phyloP scores from a whole-genome alignment of 1,140 invertebrate genomes.

The Leptopilina boulardi region DNA sequence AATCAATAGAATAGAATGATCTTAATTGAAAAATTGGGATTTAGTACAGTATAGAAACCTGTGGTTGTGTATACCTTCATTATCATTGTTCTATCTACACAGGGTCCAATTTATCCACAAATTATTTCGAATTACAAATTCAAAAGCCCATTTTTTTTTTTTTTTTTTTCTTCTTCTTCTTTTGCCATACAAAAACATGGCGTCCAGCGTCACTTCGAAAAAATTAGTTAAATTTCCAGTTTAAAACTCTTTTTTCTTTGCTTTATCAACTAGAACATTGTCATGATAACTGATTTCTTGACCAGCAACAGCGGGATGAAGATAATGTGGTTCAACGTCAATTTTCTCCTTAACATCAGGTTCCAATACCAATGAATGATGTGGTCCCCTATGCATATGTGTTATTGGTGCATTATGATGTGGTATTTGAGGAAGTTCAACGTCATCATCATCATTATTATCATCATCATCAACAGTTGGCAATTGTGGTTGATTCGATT shows the following conservation, averaged over 20 bases:
- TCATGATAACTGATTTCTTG: slow-evolving; percentile 77
- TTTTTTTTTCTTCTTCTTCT: neutral
- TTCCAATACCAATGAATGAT: slow-evolving; percentile 72
- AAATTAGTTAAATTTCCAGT: neutral
- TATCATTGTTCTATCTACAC: slow-evolving; percentile 11
- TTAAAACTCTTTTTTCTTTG: slow-evolving; percentile 71
- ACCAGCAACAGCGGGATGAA: slow-evolving; percentile 75
- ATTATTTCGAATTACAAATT: neutral
- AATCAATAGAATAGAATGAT: neutral
- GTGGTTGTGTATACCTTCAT: slow-evolving; percentile 29
- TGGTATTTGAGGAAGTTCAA: slow-evolving; percentile 56
- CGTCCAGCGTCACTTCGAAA: slow-evolving; percentile 13
- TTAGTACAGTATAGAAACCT: slow-evolving; percentile 33
- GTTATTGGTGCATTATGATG: slow-evolving; percentile 57
- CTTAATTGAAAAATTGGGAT: slow-evolving; percentile 17
- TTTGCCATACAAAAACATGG: slow-evolving; percentile 14
- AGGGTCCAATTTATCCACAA: neutral
- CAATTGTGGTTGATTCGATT: neutral
- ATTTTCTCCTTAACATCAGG: slow-evolving; percentile 74
- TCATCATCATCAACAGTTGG: slow-evolving; percentile 41
- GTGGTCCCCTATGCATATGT: slow-evolving; percentile 67
- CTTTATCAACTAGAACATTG: slow-evolving; percentile 68
- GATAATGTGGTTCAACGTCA: slow-evolving; percentile 75
- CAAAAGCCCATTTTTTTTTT: neutral
- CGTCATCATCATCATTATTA: slow-evolving; percentile 55